Evolutionary conservation across 2,888 invertebrate genomes (phyloP), one percentile per base, ranked within the genome.

Genomic region (Melanostoma scalare): DNA sequence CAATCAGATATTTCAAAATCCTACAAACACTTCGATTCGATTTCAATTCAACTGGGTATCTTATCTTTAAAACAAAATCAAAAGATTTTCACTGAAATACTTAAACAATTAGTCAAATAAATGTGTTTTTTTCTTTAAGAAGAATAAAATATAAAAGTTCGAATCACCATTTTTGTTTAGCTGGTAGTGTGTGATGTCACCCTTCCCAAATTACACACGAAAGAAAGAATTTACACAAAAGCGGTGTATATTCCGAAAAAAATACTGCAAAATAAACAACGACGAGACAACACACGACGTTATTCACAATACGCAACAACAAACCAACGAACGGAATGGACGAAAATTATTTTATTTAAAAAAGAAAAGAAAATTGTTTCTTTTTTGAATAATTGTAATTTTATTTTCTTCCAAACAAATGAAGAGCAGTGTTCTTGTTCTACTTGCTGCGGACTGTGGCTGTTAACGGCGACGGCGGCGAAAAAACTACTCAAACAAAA

Each of bases 401-500:
- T 38, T 52, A 40, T 69, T 46, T 36, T 67, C 46, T 53, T 68
- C 50, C 38, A 33, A 35, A 69, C 33, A 63, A 55, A 52, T 52
- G 44, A 38, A 38, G 78, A 74, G 58, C 60, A 71, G 48, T 4
- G 20, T 31, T 8, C 42, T 65, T 20, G 20, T 20, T 20, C 20
- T 20, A 0, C 20, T 20, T 20, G 20, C 20, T 20, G 20, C 20
- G 20, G 38, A 40, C 65, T 74, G 67, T 74, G 67, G 84, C 84
- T 84, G 79, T 40, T 56, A 75, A 71, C 75, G 75, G 10, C 79
- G 71, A 84, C 79, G 79, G 71, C 74, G 84, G 79, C 84, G 84
- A 79, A 84, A 84, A 84, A 71, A 84, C 84, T 84, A 84, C 79
- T 79, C 75, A 75, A 75, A 84, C 84, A 84, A 79, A 71, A 67